Conservation (phyloP, 1,140 invertebrate species). For the Heliconius congener region DNA sequence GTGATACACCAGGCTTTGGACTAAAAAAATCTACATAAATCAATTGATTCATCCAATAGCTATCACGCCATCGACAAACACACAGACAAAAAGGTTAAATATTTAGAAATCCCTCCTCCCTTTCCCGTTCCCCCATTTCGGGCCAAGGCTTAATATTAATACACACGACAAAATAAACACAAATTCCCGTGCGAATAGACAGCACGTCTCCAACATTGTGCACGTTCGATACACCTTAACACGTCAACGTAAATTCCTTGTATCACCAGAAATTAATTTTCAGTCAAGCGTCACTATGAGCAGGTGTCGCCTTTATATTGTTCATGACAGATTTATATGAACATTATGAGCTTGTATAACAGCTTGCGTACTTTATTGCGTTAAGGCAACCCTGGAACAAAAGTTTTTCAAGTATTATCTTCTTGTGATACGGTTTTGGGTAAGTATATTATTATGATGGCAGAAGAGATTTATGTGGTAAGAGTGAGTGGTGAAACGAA, state of each 20-base stretch:
- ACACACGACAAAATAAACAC: not conserved
- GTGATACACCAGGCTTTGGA: no score
- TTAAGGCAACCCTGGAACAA: not conserved
- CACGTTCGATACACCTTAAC: not conserved
- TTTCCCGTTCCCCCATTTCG: no score
- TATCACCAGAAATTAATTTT: constrained; percentile 21
- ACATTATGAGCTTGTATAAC: constrained; percentile 10
- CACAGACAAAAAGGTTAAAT: no score
- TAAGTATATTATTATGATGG: not conserved
- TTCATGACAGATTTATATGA: not conserved
- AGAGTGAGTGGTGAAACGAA: not conserved
- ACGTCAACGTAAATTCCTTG: not conserved
- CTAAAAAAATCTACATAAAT: no score
- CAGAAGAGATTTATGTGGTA: not conserved
- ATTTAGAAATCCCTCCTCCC: no score
- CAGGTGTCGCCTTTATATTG: constrained; percentile 23
- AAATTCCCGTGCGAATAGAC: not conserved
- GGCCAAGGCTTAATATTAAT: not conserved
- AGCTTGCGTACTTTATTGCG: not conserved
- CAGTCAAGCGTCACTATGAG: constrained; percentile 22
- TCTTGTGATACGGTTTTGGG: not conserved
- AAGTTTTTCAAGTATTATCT: not conserved
- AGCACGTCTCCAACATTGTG: not conserved
- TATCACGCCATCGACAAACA: no score
- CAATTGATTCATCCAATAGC: no score